A percentile compares a stretch with the other conserved stretches of the same genome.
phyloP scores from a whole-genome alignment of 1,140 invertebrate genomes.

The Panonychus citri region DNA sequence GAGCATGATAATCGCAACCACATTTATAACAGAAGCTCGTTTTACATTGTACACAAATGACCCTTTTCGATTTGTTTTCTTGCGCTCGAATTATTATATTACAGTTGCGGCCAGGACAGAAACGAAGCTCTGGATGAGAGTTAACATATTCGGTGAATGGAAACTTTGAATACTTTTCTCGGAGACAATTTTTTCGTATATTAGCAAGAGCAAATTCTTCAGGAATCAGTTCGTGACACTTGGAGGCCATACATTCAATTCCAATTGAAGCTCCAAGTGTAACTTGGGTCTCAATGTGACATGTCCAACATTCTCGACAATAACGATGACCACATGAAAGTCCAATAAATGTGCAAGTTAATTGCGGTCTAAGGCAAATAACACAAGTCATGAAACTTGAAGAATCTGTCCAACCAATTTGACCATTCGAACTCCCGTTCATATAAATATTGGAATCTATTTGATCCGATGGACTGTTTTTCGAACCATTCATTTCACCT shows the following conservation, averaged over 20 bases:
- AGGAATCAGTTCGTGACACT: conserved; percentile 69
- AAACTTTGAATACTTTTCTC: conserved; percentile 81
- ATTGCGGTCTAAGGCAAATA: conserved; percentile 33
- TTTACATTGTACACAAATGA: conserved; percentile 50
- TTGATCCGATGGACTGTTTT: background rate
- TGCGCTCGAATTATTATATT: conserved; percentile 53
- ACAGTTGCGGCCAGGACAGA: conserved; percentile 92
- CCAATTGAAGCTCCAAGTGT: conserved; percentile 51
- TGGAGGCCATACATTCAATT: conserved; percentile 86
- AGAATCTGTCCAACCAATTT: too few relatives aligned
- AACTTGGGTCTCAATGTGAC: conserved; percentile 87
- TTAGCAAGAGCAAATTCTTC: conserved; percentile 83
- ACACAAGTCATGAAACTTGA: conserved; percentile 25
- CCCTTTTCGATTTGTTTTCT: conserved; percentile 50
- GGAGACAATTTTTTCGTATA: conserved; percentile 46
- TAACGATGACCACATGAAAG: conserved; percentile 74
- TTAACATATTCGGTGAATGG: conserved; percentile 88
- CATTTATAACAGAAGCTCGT: conserved; percentile 68
- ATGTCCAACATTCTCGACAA: conserved; percentile 83
- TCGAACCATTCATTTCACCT: too few relatives aligned
- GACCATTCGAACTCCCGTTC: background rate
- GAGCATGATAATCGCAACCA: conserved; percentile 89
- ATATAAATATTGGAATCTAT: conserved; percentile 10
- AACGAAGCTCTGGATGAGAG: conserved; percentile 59
- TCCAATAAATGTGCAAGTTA: conserved; percentile 39